Percentiles rank a stretch among this genome's conserved stretches.
These are phyloP conservation scores for Aphelenchoides fujianensis DNA, from an alignment of 1,140 invertebrate genomes.

Conservation along the genomic window DNA sequence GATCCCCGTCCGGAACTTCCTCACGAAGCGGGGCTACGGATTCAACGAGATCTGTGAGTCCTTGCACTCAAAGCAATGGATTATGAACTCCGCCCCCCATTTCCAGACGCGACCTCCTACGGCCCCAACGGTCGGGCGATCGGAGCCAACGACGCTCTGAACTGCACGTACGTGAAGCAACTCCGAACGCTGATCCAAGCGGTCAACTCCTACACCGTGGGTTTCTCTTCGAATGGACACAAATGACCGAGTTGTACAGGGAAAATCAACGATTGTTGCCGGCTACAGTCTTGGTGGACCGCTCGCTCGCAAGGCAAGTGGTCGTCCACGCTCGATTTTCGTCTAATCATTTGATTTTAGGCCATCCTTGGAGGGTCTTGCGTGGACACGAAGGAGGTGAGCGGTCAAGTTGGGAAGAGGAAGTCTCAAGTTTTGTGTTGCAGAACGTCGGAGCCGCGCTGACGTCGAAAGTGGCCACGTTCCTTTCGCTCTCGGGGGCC, in stretches of 20 bases:
- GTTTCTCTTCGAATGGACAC: too few relatives aligned
- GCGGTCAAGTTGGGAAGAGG: too few relatives aligned
- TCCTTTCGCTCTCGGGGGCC: not conserved
- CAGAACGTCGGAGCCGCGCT: slow-evolving; percentile 29
- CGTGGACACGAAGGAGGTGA: slow-evolving; percentile 42
- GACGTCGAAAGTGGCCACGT: slow-evolving; percentile 20
- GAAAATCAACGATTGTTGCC: too few relatives aligned
- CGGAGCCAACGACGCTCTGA: not conserved
- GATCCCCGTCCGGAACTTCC: not conserved
- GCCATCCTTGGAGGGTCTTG: slow-evolving; percentile 39
- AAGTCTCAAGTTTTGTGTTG: too few relatives aligned
- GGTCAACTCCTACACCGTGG: slow-evolving; percentile 35
- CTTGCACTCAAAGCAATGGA: too few relatives aligned
- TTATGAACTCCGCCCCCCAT: too few relatives aligned
- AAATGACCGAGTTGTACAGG: too few relatives aligned
- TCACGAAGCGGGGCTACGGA: slow-evolving; percentile 3
- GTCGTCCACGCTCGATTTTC: too few relatives aligned
- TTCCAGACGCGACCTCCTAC: slow-evolving; percentile 8
- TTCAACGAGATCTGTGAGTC: not conserved
- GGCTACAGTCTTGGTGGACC: not conserved
- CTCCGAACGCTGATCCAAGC: slow-evolving; percentile 20
- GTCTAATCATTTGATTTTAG: too few relatives aligned
- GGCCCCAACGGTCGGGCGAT: not conserved
- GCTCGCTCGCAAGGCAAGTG: too few relatives aligned
- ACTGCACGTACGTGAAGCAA: slow-evolving; percentile 9